Conservation (phyloP, 2,888 invertebrate genomes). For the Smittia sp. region DNA sequence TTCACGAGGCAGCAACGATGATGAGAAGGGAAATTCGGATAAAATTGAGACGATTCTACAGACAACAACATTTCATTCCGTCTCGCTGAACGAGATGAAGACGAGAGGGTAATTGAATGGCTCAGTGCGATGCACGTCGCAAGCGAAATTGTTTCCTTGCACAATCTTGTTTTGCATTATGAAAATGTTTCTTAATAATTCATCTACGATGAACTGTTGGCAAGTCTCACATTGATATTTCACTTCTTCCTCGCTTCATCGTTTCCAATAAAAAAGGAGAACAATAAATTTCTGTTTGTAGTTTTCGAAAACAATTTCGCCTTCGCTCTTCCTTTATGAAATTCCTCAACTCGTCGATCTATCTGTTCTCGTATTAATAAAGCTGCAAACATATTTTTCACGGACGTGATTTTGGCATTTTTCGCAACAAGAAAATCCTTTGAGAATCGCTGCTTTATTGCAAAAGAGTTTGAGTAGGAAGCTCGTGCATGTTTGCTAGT, state of each 20-base stretch:
- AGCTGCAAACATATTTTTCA: slow-evolving; percentile 9
- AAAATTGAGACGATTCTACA: neutral
- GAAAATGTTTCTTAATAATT: neutral
- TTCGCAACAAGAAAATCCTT: neutral
- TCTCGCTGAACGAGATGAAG: neutral
- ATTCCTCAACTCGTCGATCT: neutral
- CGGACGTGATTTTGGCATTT: slow-evolving; percentile 12
- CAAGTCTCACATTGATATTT: neutral
- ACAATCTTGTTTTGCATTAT: neutral
- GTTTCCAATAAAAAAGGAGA: neutral
- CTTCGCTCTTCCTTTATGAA: neutral
- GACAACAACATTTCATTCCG: neutral
- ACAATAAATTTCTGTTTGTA: slow-evolving; percentile 10
- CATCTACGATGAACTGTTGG: neutral
- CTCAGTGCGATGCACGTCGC: neutral
- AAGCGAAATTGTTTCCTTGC: neutral
- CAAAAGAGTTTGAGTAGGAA: neutral
- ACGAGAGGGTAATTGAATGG: neutral
- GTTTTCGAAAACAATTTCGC: neutral
- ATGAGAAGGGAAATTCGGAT: neutral
- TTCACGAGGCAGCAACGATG: neutral
- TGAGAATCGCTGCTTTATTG: neutral
- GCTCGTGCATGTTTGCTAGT: neutral
- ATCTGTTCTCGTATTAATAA: slow-evolving; percentile 20
- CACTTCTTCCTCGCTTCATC: neutral